Conservation (phyloP, 1,140 invertebrate genomes). For the Lordiphosa mommai region DNA sequence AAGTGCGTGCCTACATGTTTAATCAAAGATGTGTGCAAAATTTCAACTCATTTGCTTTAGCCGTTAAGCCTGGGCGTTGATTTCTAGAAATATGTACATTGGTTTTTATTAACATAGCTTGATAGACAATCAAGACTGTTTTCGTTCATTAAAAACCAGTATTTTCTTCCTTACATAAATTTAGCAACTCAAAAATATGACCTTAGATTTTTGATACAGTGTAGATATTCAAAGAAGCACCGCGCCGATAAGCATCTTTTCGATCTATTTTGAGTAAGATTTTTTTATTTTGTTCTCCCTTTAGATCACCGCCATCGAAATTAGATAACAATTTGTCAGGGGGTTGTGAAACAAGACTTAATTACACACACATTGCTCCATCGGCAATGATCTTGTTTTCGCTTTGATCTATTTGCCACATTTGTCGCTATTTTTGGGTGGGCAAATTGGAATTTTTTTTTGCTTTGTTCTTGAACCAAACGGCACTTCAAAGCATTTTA, state of each 20-base stretch:
- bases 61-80: too few relatives aligned
- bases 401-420: constrained; percentile 31
- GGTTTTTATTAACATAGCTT: too few relatives aligned
- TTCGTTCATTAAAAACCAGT: too few relatives aligned
- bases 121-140: too few relatives aligned
- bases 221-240: too few relatives aligned
- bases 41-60: too few relatives aligned
- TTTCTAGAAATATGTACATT: too few relatives aligned
- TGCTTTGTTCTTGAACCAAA: constrained; percentile 4
- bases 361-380: constrained; percentile 39
- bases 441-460: constrained; percentile 19
- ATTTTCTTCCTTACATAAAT: too few relatives aligned
- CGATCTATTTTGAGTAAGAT: constrained; percentile 27
- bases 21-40: too few relatives aligned
- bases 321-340: constrained; percentile 66
- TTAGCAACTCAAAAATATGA: too few relatives aligned
- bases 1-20: too few relatives aligned
- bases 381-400: constrained; percentile 16
- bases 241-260: not conserved
- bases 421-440: constrained; percentile 35
- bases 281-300: constrained; percentile 18
- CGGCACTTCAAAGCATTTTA: constrained; percentile 49
- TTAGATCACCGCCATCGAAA: constrained; percentile 29
- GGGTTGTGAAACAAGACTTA: constrained; percentile 77
- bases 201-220: too few relatives aligned